Percentiles rank a stretch among this genome's conserved stretches.
Evolutionary conservation across 2,888 invertebrate genomes (phyloP).

Genomic region (Lagria hirta): DNA sequence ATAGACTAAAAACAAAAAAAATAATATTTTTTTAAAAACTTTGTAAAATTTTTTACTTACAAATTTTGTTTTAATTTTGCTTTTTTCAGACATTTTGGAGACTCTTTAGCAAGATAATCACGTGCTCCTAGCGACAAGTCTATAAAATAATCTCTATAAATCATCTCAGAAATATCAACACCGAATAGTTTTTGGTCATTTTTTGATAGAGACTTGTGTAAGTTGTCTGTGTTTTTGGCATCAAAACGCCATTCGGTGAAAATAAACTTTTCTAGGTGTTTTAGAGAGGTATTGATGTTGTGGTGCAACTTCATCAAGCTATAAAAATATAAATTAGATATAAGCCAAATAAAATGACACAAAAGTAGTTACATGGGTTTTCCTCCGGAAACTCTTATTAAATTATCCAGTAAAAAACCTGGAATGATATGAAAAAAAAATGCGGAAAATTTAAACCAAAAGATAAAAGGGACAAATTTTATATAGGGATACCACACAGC

Average conservation of each 20-base stretch:
- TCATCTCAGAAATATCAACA: slow-evolving; percentile 69
- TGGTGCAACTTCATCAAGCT: slow-evolving; percentile 84
- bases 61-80: slow-evolving; percentile 73
- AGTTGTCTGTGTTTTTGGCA: slow-evolving; percentile 65
- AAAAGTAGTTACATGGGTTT: slow-evolving; percentile 72
- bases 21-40: background rate
- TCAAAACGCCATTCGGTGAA: slow-evolving; percentile 87
- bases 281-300: slow-evolving; percentile 82
- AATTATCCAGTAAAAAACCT: slow-evolving; percentile 79
- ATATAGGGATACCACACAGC: slow-evolving; percentile 86
- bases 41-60: slow-evolving; percentile 54
- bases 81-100: slow-evolving; percentile 66
- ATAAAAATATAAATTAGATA: no score
- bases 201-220: slow-evolving; percentile 63
- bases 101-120: slow-evolving; percentile 79
- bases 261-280: slow-evolving; percentile 79
- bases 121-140: slow-evolving; percentile 79
- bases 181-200: slow-evolving; percentile 66
- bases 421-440: slow-evolving; percentile 91
- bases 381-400: slow-evolving; percentile 74
- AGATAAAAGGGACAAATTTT: slow-evolving; percentile 71
- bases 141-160: slow-evolving; percentile 80
- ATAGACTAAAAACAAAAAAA: slow-evolving; percentile 60
- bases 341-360: slow-evolving; percentile 3
- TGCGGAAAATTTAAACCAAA: slow-evolving; percentile 77